Base-by-base conservation (phyloP, 2,888 invertebrate genomes). In the Volucella zonaria region DNA sequence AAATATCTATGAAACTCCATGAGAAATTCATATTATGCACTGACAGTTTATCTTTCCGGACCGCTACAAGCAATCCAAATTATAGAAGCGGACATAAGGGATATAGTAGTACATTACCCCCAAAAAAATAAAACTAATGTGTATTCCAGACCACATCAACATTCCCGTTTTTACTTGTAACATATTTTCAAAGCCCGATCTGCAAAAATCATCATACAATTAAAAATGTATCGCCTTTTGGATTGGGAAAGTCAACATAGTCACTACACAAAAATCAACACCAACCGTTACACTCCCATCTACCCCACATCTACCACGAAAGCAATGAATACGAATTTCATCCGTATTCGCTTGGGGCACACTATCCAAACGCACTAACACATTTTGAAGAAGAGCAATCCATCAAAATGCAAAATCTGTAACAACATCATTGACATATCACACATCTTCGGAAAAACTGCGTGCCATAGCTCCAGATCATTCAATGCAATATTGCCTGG, bases 331-430 rank as follows among this genome's bases (percentile, higher is more conserved):
- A n/a, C n/a, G n/a, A n/a, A n/a, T n/a, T n/a, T n/a, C n/a, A n/a
- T n/a, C n/a, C n/a, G n/a, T n/a, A n/a, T n/a, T n/a, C n/a, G n/a
- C n/a, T n/a, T 8, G 18, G 10, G 45, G 2, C 15, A 59, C 15
- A 43, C 42, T 12, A 59, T 23, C 23, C 59, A 14, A 15, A 59
- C 43, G 15, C 59, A 59, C 42, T 11, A 59, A n/a, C 12, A 56
- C 38, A 23, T 54, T 12, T 8, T 59, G 15, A 42, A 15, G 15
- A 59, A 18, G 59, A 15, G 14, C 15, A 18, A 23, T 38, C 45
- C 61, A 45, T 12, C 45, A 23, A 43, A 23, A 45, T 61, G 61
- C 43, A 2, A 15, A 23, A 38, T 10, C n/a, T n/a, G n/a, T n/a
- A n/a, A n/a, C n/a, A n/a, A n/a, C n/a, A n/a, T n/a, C n/a, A n/a